A percentile compares a stretch with the other conserved stretches of the same genome.
Conservation (phyloP, 2,797 vertebrate genomes). For the Telmatherina bonti region DNA sequence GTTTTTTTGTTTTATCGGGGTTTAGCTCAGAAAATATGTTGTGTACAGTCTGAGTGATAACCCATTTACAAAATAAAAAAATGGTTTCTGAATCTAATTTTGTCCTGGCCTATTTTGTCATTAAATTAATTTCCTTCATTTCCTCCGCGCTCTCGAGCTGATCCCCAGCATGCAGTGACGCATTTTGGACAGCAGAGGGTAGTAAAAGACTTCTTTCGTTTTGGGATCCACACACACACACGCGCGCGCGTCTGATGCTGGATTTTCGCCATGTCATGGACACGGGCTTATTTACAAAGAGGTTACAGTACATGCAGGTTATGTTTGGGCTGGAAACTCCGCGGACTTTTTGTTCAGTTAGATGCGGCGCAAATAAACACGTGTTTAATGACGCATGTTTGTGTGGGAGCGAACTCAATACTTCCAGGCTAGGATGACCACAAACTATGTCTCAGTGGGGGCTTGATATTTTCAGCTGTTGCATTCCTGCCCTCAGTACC, state of each 20-base stretch:
- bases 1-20: slow-evolving; percentile 56
- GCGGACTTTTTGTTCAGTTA: slow-evolving; percentile 28
- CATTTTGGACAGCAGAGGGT: slow-evolving; percentile 53
- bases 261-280: slow-evolving; percentile 70
- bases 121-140: slow-evolving; percentile 19
- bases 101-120: slow-evolving; percentile 59
- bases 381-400: slow-evolving; percentile 55
- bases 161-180: slow-evolving; percentile 14
- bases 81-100: slow-evolving; percentile 70
- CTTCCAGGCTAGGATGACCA: slow-evolving; percentile 47
- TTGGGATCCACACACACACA: neutral
- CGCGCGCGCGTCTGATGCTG: too few relatives aligned
- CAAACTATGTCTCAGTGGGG: slow-evolving; percentile 42
- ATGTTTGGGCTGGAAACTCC: slow-evolving; percentile 37
- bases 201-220: neutral
- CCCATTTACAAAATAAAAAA: slow-evolving; percentile 81
- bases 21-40: slow-evolving; percentile 87
- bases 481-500: slow-evolving; percentile 19
- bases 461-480: slow-evolving; percentile 59
- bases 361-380: slow-evolving; percentile 47
- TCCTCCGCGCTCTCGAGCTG: slow-evolving; percentile 3
- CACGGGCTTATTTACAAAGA: slow-evolving; percentile 63
- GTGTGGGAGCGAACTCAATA: slow-evolving; percentile 49
- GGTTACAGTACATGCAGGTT: slow-evolving; percentile 69
- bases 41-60: slow-evolving; percentile 97